Percentiles rank a stretch among this genome's conserved stretches.
These are phyloP conservation scores for Amphipyra tragopoginis DNA, from an alignment of 2,888 invertebrate genomes.

Conservation along the genomic window DNA sequence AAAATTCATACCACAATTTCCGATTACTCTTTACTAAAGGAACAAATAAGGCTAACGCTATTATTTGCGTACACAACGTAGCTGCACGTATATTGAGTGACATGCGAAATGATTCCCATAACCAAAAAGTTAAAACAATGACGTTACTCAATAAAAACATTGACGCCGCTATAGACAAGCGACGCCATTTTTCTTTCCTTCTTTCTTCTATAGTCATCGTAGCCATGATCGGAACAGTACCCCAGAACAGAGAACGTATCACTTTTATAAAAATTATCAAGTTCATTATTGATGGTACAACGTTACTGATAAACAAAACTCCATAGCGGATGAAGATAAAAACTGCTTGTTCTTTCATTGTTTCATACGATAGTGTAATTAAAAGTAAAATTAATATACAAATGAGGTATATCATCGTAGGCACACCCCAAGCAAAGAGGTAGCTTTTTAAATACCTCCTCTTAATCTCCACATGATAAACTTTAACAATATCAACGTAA, in stretches of 20 bases:
- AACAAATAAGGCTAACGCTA: constrained; percentile 13
- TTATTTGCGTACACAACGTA: constrained; percentile 4
- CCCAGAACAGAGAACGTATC: constrained; percentile 12
- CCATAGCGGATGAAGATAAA: not conserved
- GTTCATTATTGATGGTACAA: constrained; percentile 22
- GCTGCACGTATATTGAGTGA: not conserved
- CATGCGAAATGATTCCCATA: not conserved
- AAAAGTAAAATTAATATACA: not conserved
- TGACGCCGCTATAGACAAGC: constrained; percentile 6
- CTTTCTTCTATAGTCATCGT: not conserved
- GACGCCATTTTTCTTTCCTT: constrained; percentile 9
- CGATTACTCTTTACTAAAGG: constrained; percentile 28
- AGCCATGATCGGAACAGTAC: not conserved
- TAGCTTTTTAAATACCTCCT: not conserved
- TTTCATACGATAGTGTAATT: not conserved
- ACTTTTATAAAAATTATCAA: constrained; percentile 10
- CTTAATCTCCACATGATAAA: not conserved
- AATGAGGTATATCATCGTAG: no score
- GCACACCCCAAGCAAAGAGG: constrained; percentile 15
- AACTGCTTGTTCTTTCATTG: not conserved
- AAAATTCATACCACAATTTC: constrained; percentile 21
- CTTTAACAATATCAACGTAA: not conserved
- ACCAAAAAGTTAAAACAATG: constrained; percentile 2
- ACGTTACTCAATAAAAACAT: constrained; percentile 31
- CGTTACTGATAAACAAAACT: not conserved